These are phyloP conservation scores for Sialia sialis DNA, from an alignment of 2,113 vertebrate species.

Conservation along the genomic window DNA sequence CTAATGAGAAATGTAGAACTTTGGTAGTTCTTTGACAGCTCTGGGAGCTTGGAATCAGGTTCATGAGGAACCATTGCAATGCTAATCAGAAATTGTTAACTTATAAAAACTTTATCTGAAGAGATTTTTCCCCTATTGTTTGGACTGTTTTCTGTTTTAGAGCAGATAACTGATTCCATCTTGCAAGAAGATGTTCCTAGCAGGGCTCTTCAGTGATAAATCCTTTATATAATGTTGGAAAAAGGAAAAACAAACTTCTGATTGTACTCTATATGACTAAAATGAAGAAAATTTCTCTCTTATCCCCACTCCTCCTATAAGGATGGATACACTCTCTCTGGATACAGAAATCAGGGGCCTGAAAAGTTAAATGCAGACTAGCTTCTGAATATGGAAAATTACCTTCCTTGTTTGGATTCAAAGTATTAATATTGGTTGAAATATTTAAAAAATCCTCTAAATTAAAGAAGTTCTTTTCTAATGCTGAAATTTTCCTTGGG, in stretches of 20 bases:
- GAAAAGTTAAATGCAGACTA: background rate
- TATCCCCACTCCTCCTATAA: background rate
- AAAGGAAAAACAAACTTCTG: background rate
- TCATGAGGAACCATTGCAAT: background rate
- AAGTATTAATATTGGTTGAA: background rate
- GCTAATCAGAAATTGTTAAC: background rate
- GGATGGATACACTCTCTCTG: background rate
- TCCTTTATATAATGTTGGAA: background rate
- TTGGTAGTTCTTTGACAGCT: background rate
- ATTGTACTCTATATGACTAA: background rate
- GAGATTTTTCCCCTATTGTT: background rate
- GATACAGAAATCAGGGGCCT: background rate
- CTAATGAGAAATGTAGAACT: background rate
- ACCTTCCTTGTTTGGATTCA: background rate
- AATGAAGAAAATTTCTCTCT: background rate
- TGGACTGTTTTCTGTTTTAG: background rate
- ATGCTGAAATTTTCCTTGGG: background rate
- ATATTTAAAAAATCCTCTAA: background rate
- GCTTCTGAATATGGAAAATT: background rate
- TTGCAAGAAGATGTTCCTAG: background rate
- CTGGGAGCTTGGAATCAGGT: background rate
- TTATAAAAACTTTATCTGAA: background rate
- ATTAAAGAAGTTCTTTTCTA: background rate
- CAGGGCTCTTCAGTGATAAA: background rate
- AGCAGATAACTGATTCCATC: background rate